These are phyloP conservation scores for Temnothorax unifasciatus DNA, from an alignment of 2,888 invertebrate species.

Conservation along the genomic window DNA sequence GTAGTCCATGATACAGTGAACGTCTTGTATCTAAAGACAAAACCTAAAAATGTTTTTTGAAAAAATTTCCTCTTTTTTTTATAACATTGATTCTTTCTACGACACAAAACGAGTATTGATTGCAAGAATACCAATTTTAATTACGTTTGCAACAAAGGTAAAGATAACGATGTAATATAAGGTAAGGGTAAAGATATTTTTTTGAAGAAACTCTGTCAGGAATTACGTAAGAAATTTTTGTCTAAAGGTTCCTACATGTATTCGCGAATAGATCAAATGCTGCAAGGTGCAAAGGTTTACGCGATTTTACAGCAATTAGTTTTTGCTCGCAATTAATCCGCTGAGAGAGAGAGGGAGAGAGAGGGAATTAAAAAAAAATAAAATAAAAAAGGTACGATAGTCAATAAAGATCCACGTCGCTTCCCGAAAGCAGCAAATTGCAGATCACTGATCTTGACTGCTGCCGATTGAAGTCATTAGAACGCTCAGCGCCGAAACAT, in stretches of 20 bases:
- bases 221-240: conserved; percentile 1
- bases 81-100: neutral
- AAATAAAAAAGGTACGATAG: neutral
- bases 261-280: neutral
- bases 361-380: neutral
- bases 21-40: neutral
- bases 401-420: neutral
- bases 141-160: neutral
- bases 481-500: conserved; percentile 22
- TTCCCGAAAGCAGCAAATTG: conserved; percentile 28
- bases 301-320: conserved; percentile 35
- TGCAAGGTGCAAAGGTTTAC: neutral
- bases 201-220: neutral
- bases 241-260: neutral
- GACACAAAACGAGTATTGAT: neutral
- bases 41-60: neutral
- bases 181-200: neutral
- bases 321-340: conserved; percentile 16
- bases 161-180: too few species aligned
- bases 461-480: conserved; percentile 39
- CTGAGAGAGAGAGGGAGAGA: neutral
- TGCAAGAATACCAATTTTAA: neutral
- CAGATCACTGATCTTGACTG: conserved; percentile 35
- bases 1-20: neutral
- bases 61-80: neutral